Conservation (phyloP, 2,113 vertebrate genomes). For the Lipophrys pholis region DNA sequence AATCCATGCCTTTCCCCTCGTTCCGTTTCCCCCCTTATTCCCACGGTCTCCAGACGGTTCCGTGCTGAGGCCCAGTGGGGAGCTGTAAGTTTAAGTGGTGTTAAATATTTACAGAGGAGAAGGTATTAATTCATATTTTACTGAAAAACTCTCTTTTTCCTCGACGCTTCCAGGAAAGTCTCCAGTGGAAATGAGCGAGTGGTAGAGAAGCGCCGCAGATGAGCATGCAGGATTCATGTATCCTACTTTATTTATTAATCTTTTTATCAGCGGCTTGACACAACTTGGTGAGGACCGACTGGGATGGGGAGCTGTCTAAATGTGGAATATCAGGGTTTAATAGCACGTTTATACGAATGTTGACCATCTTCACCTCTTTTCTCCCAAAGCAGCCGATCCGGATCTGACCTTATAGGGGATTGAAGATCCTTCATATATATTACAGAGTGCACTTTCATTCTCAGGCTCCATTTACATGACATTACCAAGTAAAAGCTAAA, state of each 20-base stretch:
- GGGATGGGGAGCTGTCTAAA: background rate
- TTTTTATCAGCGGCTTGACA: background rate
- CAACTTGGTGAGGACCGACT: background rate
- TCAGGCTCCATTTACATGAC: too few species aligned
- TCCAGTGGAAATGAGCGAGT: conserved; percentile 29
- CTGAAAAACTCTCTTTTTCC: conserved; percentile 50
- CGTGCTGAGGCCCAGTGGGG: conserved; percentile 52
- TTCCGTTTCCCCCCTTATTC: conserved; percentile 40
- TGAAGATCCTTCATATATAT: background rate
- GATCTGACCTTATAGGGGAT: background rate
- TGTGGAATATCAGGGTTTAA: background rate
- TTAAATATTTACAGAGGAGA: conserved; percentile 80
- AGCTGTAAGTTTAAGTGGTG: conserved; percentile 78
- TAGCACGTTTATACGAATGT: background rate
- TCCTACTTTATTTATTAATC: background rate
- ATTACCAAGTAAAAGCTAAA: too few species aligned
- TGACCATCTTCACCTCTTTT: background rate
- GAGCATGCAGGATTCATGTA: conserved; percentile 28
- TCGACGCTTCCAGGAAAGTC: conserved; percentile 28
- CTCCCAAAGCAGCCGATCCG: background rate
- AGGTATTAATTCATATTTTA: conserved; percentile 78
- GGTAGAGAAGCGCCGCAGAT: background rate
- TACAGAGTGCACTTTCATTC: background rate
- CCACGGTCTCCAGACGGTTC: conserved; percentile 66
- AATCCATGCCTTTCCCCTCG: conserved; percentile 64